phyloP scores from a whole-genome alignment of 2,888 invertebrate species.

The Leptopterna dolabrata region DNA sequence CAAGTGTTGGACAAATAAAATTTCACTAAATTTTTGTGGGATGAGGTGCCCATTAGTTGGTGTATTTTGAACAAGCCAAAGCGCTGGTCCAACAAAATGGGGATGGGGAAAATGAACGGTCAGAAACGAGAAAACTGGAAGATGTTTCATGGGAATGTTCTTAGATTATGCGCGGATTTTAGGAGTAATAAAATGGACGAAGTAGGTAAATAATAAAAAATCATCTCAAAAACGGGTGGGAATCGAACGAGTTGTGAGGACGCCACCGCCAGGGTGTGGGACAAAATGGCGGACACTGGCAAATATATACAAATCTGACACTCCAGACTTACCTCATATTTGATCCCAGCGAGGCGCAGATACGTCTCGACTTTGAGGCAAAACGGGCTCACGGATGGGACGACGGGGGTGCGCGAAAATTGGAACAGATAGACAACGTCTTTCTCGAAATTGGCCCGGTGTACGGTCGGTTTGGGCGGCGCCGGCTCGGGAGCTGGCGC shows the following conservation, averaged over 20 bases:
- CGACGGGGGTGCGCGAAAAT: slow-evolving; percentile 88
- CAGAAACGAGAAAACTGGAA: background rate
- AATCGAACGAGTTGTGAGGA: slow-evolving; percentile 34
- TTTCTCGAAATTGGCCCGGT: slow-evolving; percentile 89
- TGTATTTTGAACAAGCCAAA: too few species aligned
- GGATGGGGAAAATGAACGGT: slow-evolving; percentile 1
- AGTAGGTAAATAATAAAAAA: too few species aligned
- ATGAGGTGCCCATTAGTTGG: too few species aligned
- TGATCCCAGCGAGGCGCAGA: slow-evolving; percentile 89
- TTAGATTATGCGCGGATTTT: too few species aligned
- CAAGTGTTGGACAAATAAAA: too few species aligned
- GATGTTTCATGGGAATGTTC: too few species aligned
- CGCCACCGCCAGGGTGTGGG: slow-evolving; percentile 49
- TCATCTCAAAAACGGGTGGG: background rate
- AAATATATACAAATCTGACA: background rate
- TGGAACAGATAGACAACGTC: slow-evolving; percentile 95
- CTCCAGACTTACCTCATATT: slow-evolving; percentile 85
- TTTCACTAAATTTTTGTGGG: too few species aligned
- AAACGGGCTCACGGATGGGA: slow-evolving; percentile 92
- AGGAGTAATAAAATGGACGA: too few species aligned
- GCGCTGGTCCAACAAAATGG: too few species aligned
- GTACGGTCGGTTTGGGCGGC: slow-evolving; percentile 79
- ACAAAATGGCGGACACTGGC: slow-evolving; percentile 22
- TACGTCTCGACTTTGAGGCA: slow-evolving; percentile 97
- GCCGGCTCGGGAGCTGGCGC: slow-evolving; percentile 62